phyloP scores from a whole-genome alignment of 92 coral and sea anemone species.

The Metridium senile region DNA sequence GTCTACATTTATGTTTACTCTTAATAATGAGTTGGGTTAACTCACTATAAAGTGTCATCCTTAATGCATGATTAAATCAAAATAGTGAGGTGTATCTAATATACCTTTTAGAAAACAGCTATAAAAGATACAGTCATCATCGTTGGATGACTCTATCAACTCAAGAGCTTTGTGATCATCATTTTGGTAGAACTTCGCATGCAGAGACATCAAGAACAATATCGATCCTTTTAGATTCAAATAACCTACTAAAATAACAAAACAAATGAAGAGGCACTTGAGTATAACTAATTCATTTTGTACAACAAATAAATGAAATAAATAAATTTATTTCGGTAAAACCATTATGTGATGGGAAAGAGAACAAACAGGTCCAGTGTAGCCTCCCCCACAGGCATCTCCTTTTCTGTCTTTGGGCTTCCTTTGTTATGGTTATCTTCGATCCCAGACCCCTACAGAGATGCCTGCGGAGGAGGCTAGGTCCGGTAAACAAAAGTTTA shows the following conservation, averaged over 20 bases:
- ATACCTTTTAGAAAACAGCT: constrained; percentile 43
- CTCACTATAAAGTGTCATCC: neutral
- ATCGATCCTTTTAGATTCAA: neutral
- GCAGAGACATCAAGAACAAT: neutral
- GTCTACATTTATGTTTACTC: neutral
- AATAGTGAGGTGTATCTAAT: too few relatives aligned
- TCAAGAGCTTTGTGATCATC: constrained; percentile 2
- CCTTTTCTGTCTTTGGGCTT: too few relatives aligned
- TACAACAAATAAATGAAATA: neutral
- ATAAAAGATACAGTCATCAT: constrained; percentile 5
- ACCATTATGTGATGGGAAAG: too few relatives aligned
- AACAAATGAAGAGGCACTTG: neutral
- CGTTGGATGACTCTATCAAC: neutral
- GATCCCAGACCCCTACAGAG: too few relatives aligned
- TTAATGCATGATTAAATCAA: too few relatives aligned
- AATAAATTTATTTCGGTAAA: neutral
- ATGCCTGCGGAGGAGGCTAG: neutral
- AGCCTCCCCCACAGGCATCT: too few relatives aligned
- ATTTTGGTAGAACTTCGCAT: neutral
- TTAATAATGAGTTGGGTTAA: neutral
- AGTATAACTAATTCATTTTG: too few relatives aligned
- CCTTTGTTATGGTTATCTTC: too few relatives aligned
- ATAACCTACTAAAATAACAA: neutral
- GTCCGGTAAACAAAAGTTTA: neutral
- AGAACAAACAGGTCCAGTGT: too few relatives aligned